Base-by-base conservation (phyloP, 1,140 invertebrate species). In the Thaumetopoea pityocampa region DNA sequence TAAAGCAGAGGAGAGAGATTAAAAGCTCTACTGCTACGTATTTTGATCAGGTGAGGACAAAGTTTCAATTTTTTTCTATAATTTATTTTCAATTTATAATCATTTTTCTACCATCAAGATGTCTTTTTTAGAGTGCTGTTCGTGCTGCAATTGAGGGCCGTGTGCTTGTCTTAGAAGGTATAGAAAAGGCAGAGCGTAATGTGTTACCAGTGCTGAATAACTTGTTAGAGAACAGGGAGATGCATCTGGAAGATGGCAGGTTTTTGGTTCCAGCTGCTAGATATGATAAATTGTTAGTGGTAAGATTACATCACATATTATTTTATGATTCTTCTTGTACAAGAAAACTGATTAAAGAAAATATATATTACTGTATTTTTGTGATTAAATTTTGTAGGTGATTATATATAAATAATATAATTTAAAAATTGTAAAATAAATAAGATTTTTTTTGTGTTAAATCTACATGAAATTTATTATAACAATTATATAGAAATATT, bases 161-260 rank as follows among this genome's bases (percentile, higher is more conserved):
- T 40, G 89, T 99, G 14, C 87, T 99, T 5, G 87, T 99, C n/a
- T 85, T 99, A 11, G 97, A 99, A 82, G 98, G 97, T 3, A 95
- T 99, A 36, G 97, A 99, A 86, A 98, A 99, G 73, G 96, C 96
- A 0, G 98, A 99, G 77, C 85, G 98, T 36, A 99, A 99, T 88
- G 96, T 99, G 15, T 85, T 99, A 24, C 98, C 98, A 23, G 93
- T 99, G 20, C 77, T 99, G n/a, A 99, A 99, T 85, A 99, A 99
- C 87, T 88, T 99, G 14, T 82, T 99, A n/a, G 98, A 99, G 87
- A 99, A 99, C 85, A 87, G 97, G 32, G 97, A 99, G 85, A 98
- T 99, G 96, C 95, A 99, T 80, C 85, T 99, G 24, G 98, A 99
- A 86, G 97, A 98, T 89, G 98, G 98, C 0, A 86, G 96, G 51